These are phyloP conservation scores for Pecten maximus DNA, from an alignment of 2,888 invertebrate genomes.

Conservation along the genomic window DNA sequence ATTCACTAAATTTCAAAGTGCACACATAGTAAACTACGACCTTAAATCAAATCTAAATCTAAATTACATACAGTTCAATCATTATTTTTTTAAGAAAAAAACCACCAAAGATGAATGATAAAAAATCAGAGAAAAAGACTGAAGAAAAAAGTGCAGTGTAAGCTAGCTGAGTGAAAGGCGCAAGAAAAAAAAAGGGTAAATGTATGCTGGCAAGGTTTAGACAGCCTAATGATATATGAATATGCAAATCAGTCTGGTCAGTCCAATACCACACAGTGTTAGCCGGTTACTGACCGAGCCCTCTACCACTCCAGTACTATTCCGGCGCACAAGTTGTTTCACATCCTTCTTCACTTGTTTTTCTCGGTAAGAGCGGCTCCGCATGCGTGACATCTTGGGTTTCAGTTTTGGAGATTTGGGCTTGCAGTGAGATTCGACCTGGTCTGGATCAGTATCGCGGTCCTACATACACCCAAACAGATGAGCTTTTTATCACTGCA, in stretches of 20 bases:
- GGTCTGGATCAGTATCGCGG: conserved; percentile 60
- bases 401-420: conserved; percentile 51
- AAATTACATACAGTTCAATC: not conserved
- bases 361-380: conserved; percentile 78
- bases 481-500: not conserved
- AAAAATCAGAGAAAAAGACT: not conserved
- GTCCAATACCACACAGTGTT: conserved; percentile 28
- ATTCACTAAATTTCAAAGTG: not conserved
- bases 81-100: not conserved
- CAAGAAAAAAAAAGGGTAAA: conserved; percentile 11
- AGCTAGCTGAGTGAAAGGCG: conserved; percentile 27
- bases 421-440: conserved; percentile 33
- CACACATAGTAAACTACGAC: not conserved
- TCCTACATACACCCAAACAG: conserved; percentile 52
- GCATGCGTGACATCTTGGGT: conserved; percentile 64
- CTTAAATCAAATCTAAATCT: not conserved
- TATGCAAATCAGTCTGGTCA: conserved; percentile 37
- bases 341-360: conserved; percentile 85
- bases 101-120: not conserved
- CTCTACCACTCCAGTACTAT: conserved; percentile 79
- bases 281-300: conserved; percentile 74
- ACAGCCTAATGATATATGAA: conserved; percentile 19
- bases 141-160: conserved; percentile 20
- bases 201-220: conserved; percentile 27
- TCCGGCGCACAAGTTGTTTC: conserved; percentile 74